phyloP scores from a whole-genome alignment of 1,140 invertebrate genomes.

The Hormaphis cornu region DNA sequence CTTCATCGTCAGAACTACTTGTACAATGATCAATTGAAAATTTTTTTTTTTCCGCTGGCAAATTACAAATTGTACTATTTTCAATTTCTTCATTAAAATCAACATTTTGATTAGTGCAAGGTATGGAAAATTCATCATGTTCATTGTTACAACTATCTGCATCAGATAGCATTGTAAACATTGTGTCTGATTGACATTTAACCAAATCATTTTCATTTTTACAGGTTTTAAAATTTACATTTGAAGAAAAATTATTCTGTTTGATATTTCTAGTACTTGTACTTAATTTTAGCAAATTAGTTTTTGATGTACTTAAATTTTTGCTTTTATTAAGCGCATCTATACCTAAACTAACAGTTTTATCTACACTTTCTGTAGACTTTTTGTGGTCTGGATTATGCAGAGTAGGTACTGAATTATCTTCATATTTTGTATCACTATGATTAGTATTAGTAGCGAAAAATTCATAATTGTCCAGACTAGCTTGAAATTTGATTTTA shows the following conservation, averaged over 20 bases:
- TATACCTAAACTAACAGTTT: too few relatives aligned
- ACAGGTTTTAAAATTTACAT: neutral
- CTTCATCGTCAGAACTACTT: slow-evolving; percentile 13
- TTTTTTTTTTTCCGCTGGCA: neutral
- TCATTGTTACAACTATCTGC: neutral
- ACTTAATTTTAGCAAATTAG: neutral
- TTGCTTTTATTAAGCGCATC: neutral
- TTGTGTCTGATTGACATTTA: neutral
- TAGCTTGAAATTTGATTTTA: neutral
- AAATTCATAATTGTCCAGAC: neutral
- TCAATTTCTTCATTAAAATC: neutral
- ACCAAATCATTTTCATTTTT: neutral
- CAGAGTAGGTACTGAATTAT: neutral
- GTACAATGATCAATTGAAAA: neutral
- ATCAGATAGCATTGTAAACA: neutral
- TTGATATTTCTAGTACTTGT: neutral
- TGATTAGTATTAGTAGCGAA: neutral
- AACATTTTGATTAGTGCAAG: too few relatives aligned
- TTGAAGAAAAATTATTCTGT: neutral
- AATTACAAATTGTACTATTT: neutral
- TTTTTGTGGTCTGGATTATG: neutral
- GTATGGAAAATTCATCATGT: neutral
- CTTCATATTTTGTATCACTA: neutral
- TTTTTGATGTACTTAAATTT: neutral
- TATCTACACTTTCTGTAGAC: too few relatives aligned